A percentile compares a stretch with the other conserved stretches of the same genome.
phyloP scores from a whole-genome alignment of 1,140 invertebrate species.

The Philotrypesis tridentata region DNA sequence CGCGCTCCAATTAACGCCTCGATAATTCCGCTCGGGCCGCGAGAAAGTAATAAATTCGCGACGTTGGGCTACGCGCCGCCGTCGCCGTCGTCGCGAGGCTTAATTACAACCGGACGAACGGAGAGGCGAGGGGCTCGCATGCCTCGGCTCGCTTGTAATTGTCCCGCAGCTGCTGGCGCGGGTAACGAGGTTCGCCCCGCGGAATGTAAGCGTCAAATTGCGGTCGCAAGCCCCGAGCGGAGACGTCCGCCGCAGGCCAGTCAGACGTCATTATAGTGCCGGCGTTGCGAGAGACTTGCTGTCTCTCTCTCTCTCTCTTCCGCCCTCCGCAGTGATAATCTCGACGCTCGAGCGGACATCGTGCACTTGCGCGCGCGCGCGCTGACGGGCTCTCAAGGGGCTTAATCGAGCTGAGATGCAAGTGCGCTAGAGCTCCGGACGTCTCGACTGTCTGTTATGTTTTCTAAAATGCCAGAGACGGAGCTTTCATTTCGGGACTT shows the following conservation, averaged over 20 bases:
- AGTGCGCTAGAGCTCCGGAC: not conserved
- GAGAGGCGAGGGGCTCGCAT: not conserved
- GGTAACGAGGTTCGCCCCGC: slow-evolving; percentile 17
- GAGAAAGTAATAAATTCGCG: not conserved
- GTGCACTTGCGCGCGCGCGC: too few species aligned
- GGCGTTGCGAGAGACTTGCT: not conserved
- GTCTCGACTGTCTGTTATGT: not conserved
- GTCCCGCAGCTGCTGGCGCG: not conserved
- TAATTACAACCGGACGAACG: not conserved
- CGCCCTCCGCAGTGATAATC: not conserved
- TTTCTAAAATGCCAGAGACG: not conserved
- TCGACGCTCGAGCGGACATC: not conserved
- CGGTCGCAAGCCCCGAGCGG: slow-evolving; percentile 12
- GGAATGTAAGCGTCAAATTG: slow-evolving; percentile 29
- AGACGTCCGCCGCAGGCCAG: slow-evolving; percentile 15
- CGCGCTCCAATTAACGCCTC: not conserved
- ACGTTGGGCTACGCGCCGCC: not conserved
- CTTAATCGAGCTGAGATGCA: not conserved
- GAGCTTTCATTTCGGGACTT: not conserved
- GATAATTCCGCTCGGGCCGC: not conserved
- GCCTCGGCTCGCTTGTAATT: slow-evolving; percentile 5
- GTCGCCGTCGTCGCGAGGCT: not conserved
- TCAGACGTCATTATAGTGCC: not conserved
- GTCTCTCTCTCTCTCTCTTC: not conserved
- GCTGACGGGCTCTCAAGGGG: not conserved